Evolutionary conservation across 2,888 invertebrate species (phyloP), one percentile per base, ranked within the genome.

Genomic region (Hypselothyrea guttata): DNA sequence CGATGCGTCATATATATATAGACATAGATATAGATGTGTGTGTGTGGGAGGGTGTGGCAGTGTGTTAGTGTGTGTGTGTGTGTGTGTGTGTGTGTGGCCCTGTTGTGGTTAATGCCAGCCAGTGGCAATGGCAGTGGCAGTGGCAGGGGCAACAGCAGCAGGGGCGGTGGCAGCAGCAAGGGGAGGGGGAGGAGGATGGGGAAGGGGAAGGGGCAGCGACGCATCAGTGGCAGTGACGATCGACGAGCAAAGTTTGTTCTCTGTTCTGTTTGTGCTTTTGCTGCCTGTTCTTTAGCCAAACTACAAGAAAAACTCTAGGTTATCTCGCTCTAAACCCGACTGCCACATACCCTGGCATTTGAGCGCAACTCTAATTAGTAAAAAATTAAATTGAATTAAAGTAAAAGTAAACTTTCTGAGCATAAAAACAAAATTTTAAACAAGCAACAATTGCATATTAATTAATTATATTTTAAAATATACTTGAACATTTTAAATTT

Each of bases 1-100:
- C 77, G 60, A 66, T 83, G 81, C 74, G 78, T 78, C 78, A 83
- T 73, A 37, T 51, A 51, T 51, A 47, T 18, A 57, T 66, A 52
- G 46, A 51, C 22, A 57, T 66, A 52, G 46, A 51, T 42, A 52
- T 53, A 42, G 40, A 45, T 33, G 69, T 49, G 51, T 40, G 44
- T 49, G 55, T 31, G 53, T 27, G 56, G 45, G 68, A 49, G 58
- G 45, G 63, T 51, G 71, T 56, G 66, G 51, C 61, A 16, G 54
- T 22, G 11, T 31, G 27, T 42, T 28, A 28, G 28, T 13, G 15
- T 15, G 15, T 34, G 33, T 30, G 22, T 34, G 9, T 18, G n/a
- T n/a, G n/a, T n/a, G n/a, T n/a, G n/a, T n/a, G n/a, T n/a, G n/a
- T 33, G 51, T 57, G 56, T 53, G 53, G 40, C 42, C 28, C 53